These are phyloP conservation scores for Mystacornis crossleyi DNA, from an alignment of 2,113 vertebrate genomes.

Conservation along the genomic window DNA sequence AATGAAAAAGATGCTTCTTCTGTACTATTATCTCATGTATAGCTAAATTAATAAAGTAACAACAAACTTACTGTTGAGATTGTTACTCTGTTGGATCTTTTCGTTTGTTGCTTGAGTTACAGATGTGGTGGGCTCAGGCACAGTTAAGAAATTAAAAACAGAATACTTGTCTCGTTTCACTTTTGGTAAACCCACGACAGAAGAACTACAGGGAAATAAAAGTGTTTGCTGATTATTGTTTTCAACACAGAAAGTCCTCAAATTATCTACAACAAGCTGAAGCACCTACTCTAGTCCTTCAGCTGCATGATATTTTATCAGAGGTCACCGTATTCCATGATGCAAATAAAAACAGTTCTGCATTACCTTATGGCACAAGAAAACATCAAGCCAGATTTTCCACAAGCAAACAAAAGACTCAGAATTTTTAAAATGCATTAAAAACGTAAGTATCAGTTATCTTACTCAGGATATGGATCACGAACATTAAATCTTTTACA, in stretches of 20 bases:
- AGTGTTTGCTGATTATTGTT: background rate
- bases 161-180: constrained; percentile 96
- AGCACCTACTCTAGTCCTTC: background rate
- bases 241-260: background rate
- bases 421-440: background rate
- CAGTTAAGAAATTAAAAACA: constrained; percentile 92
- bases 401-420: background rate
- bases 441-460: background rate
- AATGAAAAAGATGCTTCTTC: background rate
- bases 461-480: constrained; percentile 90
- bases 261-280: background rate
- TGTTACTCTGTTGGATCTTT: background rate
- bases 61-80: constrained; percentile 68
- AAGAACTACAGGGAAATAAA: constrained; percentile 77
- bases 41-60: background rate
- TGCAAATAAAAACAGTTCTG: background rate
- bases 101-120: background rate
- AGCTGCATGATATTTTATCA: background rate
- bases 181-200: constrained; percentile 86
- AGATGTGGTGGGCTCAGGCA: constrained; percentile 70
- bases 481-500: constrained; percentile 96
- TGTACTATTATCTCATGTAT: background rate
- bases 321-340: background rate
- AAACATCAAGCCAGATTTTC: background rate
- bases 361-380: background rate